Percentiles rank a stretch among this genome's conserved stretches.
phyloP scores from a whole-genome alignment of 2,888 invertebrate genomes.

The Polyommatus icarus region DNA sequence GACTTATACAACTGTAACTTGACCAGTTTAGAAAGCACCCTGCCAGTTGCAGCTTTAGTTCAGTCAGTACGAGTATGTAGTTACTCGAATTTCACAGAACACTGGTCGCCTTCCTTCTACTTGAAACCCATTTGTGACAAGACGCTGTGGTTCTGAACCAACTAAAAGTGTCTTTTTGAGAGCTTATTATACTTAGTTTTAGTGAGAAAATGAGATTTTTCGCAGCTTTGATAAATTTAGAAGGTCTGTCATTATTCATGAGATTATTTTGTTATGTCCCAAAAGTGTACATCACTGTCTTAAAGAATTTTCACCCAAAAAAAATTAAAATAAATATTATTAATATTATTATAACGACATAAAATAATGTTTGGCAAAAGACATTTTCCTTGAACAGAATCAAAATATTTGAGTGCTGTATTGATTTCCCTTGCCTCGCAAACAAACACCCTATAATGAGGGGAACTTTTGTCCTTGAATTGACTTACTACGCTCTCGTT shows the following conservation, averaged over 20 bases:
- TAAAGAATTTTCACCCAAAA: too few relatives aligned
- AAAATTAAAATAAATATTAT: too few relatives aligned
- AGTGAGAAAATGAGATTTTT: neutral
- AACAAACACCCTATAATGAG: neutral
- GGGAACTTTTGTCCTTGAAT: constrained; percentile 3
- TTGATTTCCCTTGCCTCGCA: neutral
- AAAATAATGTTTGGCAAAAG: neutral
- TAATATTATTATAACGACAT: too few relatives aligned
- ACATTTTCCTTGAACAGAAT: neutral
- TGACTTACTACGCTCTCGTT: neutral
- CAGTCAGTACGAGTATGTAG: constrained; percentile 8
- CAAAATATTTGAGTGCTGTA: neutral
- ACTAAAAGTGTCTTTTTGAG: constrained; percentile 35
- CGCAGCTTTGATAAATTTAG: neutral
- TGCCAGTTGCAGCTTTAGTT: neutral
- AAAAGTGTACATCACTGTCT: too few relatives aligned
- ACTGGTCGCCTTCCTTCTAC: constrained; percentile 37
- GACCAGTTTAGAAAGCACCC: constrained; percentile 28
- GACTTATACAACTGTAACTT: constrained; percentile 31
- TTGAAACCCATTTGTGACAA: constrained; percentile 42
- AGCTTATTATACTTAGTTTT: neutral
- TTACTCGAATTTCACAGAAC: constrained; percentile 37
- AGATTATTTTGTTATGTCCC: neutral
- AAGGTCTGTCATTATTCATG: neutral
- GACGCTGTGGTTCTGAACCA: constrained; percentile 45